Conservation (phyloP, 2,797 vertebrate species). For the Acanthis flammea region DNA sequence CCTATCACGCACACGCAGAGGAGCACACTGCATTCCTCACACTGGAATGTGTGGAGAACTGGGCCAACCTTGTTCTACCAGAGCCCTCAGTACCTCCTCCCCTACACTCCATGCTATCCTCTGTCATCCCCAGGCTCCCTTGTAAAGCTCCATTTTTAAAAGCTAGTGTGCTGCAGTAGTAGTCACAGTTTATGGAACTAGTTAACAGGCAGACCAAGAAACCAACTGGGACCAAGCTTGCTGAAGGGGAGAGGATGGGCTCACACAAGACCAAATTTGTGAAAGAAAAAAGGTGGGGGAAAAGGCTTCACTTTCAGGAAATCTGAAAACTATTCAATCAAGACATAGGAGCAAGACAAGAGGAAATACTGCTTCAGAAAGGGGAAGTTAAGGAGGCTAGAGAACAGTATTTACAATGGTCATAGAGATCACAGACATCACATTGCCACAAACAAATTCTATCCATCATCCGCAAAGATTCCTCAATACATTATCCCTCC, state of each 20-base stretch:
- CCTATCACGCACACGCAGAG: neutral
- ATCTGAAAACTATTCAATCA: neutral
- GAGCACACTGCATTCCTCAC: neutral
- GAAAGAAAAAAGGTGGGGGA: neutral
- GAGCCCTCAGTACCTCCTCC: neutral
- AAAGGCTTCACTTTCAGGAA: neutral
- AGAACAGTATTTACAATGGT: neutral
- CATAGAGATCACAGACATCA: neutral
- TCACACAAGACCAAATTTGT: neutral
- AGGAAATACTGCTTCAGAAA: neutral
- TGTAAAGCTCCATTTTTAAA: neutral
- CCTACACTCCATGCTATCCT: accelerated
- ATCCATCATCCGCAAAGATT: neutral
- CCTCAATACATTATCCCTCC: neutral
- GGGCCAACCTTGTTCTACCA: neutral
- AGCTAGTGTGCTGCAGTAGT: neutral
- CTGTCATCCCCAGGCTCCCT: neutral
- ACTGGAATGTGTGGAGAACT: neutral
- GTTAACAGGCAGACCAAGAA: neutral
- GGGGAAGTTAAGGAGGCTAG: neutral
- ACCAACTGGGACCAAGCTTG: neutral
- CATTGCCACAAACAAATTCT: neutral
- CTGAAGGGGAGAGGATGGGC: neutral
- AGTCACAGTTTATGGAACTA: neutral
- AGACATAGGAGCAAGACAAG: neutral